phyloP scores from a whole-genome alignment of 2,113 vertebrate species.

The Etheostoma cragini region DNA sequence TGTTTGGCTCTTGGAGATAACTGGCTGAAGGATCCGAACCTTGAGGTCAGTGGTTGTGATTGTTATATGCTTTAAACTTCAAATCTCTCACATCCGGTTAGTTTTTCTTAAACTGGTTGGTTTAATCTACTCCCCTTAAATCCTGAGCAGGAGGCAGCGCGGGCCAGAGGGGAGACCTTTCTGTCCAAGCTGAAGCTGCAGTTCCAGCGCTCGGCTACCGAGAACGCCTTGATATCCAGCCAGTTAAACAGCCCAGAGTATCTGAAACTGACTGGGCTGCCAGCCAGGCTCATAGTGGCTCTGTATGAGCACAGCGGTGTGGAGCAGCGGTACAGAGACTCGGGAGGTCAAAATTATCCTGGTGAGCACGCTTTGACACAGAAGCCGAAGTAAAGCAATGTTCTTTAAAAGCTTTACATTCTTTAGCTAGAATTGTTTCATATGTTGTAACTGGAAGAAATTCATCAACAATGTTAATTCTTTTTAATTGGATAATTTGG shows the following conservation, averaged over 20 bases:
- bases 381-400: background rate
- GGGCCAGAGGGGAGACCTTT: slow-evolving; percentile 85
- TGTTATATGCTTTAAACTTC: background rate
- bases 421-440: background rate
- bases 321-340: slow-evolving; percentile 84
- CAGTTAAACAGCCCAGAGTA: slow-evolving; percentile 85
- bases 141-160: slow-evolving; percentile 81
- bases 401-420: background rate
- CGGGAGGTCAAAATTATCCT: slow-evolving; percentile 83
- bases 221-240: slow-evolving; percentile 86
- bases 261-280: slow-evolving; percentile 85
- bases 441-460: background rate
- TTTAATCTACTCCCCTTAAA: background rate
- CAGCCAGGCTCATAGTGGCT: slow-evolving; percentile 87
- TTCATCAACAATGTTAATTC: background rate
- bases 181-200: slow-evolving; percentile 89
- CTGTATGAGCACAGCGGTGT: slow-evolving; percentile 93
- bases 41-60: slow-evolving; percentile 81
- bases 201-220: slow-evolving; percentile 90
- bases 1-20: slow-evolving; percentile 90
- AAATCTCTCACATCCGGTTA: background rate
- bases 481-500: background rate
- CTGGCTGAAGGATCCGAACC: slow-evolving; percentile 87
- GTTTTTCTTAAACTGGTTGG: background rate
- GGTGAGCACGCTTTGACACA: slow-evolving; percentile 81